Evolutionary conservation across 2,113 vertebrate genomes (phyloP).

Genomic region (Saccopteryx leptura): DNA sequence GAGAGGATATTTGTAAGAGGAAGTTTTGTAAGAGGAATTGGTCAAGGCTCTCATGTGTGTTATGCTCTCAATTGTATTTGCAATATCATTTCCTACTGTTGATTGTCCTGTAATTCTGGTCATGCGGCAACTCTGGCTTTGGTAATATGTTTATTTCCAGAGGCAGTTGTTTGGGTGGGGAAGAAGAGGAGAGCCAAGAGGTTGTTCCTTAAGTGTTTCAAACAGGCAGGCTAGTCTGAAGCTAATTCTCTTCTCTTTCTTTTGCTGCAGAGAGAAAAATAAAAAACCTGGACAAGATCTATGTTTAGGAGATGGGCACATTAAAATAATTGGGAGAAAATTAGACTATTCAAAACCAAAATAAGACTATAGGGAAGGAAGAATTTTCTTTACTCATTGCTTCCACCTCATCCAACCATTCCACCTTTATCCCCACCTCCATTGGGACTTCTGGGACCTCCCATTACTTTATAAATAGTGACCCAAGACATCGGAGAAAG

Average conservation of each 20-base stretch:
- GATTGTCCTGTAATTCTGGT: conserved; percentile 80
- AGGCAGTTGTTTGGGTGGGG: conserved; percentile 69
- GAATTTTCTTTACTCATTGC: not conserved
- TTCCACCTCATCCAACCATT: not conserved
- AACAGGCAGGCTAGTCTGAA: conserved; percentile 3
- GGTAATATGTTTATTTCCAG: conserved; percentile 66
- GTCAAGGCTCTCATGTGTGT: conserved; percentile 39
- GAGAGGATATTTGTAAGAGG: conserved; percentile 70
- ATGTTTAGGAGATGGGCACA: conserved; percentile 43
- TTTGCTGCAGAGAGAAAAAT: not conserved
- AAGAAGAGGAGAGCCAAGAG: not conserved
- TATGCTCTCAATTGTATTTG: conserved; percentile 61
- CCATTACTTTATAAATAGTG: not conserved
- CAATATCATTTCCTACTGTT: conserved; percentile 77
- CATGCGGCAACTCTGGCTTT: not conserved
- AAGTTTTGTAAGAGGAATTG: conserved; percentile 77
- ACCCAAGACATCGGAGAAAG: not conserved
- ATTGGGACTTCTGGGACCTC: not conserved
- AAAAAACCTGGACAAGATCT: not conserved
- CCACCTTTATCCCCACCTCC: not conserved
- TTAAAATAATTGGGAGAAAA: conserved; percentile 53
- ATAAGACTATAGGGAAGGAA: not conserved
- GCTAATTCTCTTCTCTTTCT: conserved; percentile 37
- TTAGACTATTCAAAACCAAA: conserved; percentile 25
- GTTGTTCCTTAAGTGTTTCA: conserved; percentile 25